Evolutionary conservation across 2,888 invertebrate species (phyloP), one percentile per base, ranked within the genome.

Genomic region (Dolichopus griseipennis): DNA sequence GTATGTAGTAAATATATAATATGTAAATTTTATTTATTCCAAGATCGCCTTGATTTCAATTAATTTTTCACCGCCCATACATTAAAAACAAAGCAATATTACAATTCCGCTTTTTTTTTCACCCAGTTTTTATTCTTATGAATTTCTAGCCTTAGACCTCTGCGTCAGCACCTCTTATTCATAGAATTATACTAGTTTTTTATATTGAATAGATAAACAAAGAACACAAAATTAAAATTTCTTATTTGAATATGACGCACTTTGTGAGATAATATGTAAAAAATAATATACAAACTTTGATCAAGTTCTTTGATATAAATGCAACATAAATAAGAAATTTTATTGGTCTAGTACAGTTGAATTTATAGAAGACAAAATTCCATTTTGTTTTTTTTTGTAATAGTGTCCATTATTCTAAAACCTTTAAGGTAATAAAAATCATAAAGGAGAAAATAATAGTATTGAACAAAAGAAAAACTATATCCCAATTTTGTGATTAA

Each of bases 31-130:
- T 7, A 43, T 9, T 27, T 27, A 4, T 27, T 27, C 27, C 27
- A 27, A 27, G 27, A 52, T 52, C 52, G 18, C 52, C 52, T 52
- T 52, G 52, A 52, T 52, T 52, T 52, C 52, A 52, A 52, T 52
- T 52, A 52, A 52, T 52, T 52, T n/a, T 52, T 18, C 52, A n/a
- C 52, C 52, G 52, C 52, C 52, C 52, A 52, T 52, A 52, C 52
- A 52, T 52, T 52, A 18, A 12, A 18, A 1, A 10, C 12, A 52
- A 52, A 52, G 18, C n/a, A 52, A 9, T 37, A 1, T 37, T 37
- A 52, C 18, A 18, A 18, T 15, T 52, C n/a, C n/a, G n/a, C n/a
- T 52, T 52, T 15, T 1, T 52, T 52, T 41, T 41, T 41, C 15
- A 41, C 18, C 18, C 18, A 2, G 15, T 52, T 52, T 52, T 41